Evolutionary conservation across 1,140 invertebrate species (phyloP).

Genomic region (Caerostris darwini): DNA sequence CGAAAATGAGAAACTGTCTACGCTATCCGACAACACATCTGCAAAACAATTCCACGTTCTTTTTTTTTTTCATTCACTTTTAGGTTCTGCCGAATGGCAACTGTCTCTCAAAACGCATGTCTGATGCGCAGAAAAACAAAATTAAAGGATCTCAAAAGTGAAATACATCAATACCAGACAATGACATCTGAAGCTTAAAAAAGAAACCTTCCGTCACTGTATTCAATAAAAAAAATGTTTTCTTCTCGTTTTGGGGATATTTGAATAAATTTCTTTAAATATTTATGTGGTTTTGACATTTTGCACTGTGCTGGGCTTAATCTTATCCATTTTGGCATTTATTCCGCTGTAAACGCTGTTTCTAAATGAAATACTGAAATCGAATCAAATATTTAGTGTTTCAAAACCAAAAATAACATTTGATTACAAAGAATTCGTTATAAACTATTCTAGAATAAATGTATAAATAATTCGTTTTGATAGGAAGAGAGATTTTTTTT

Average conservation of each 20-base stretch:
- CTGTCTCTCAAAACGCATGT: neutral
- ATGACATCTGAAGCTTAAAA: neutral
- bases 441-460: too few species aligned
- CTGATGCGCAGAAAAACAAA: neutral
- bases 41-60: neutral
- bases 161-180: neutral
- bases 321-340: too few species aligned
- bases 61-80: neutral
- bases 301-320: neutral
- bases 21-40: neutral
- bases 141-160: neutral
- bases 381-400: too few species aligned
- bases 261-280: neutral
- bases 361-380: too few species aligned
- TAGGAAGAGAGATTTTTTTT: too few species aligned
- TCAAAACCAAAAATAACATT: too few species aligned
- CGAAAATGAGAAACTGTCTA: slow-evolving; percentile 17
- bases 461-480: too few species aligned
- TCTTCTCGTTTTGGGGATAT: neutral
- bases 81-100: neutral
- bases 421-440: too few species aligned
- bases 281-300: neutral
- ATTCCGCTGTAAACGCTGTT: too few species aligned
- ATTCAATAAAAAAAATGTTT: neutral
- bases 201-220: neutral